Base-by-base conservation (phyloP, 2,797 vertebrate species). In the Platyrinchus mystaceus region DNA sequence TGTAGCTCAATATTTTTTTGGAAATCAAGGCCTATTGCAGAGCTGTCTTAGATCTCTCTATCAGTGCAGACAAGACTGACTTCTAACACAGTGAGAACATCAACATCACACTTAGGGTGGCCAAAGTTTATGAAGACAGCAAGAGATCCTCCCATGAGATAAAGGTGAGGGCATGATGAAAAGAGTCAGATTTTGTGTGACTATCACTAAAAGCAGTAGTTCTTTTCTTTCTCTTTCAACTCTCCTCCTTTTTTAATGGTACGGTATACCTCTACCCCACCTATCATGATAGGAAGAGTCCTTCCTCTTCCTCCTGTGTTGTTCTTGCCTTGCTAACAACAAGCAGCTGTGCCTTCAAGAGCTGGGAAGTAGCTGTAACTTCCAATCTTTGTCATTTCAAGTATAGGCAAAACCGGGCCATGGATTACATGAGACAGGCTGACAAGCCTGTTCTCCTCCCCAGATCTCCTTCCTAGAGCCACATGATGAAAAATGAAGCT, bases 11-110 rank as follows among this genome's bases (percentile, higher is more conserved):
- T 87, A 78, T 55, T 81, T 84, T 84, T 95, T 84, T 90, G 36
- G 46, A 95, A 94, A 91, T 76, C 16, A 52, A 86, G 47, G 23
- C 41, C 80, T 84, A 1, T 62, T 79, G n/a, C 87, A 76, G 85
- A 66, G 34, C 50, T 86, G 43, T 43, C 62, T 91, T 88, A 89
- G 50, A 78, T 91, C 66, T 84, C 63, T 87, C 49, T 83, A 60
- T 84, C 79, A 59, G 27, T 37, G 44, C 55, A 84, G 83, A 73
- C 77, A 79, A 78, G 32, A 39, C 36, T 93, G 73, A 73, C 70
- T 93, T 94, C 79, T 94, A 76, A 49, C 85, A 88, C 78, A 75
- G 4, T 66, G 30, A 88, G 80, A 94, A 81, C 44, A 78, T 60
- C 82, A 84, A 66, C 46, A 62, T 68, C 27, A 55, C 80, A 17